phyloP scores from a whole-genome alignment of 2,797 vertebrate genomes.

The Phoxinus dragarum region DNA sequence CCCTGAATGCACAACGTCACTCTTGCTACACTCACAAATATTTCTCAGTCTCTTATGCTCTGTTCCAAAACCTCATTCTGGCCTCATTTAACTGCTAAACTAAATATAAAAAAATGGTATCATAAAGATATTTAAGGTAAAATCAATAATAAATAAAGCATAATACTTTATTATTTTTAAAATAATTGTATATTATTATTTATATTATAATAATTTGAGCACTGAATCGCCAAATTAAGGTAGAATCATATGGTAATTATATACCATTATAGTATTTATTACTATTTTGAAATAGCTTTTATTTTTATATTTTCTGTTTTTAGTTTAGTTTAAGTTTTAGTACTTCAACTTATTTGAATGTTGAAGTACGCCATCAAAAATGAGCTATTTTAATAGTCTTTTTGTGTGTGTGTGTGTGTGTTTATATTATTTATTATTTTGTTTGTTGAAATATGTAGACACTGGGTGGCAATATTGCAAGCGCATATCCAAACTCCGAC shows the following conservation, averaged over 20 bases:
- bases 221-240: neutral
- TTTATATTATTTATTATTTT: neutral
- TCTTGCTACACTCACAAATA: neutral
- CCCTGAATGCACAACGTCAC: neutral
- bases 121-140: too few species aligned
- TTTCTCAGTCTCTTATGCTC: too few species aligned
- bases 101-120: too few species aligned
- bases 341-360: neutral
- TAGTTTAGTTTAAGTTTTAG: neutral
- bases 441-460: slow-evolving; percentile 75
- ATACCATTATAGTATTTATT: too few species aligned
- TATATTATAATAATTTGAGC: too few species aligned
- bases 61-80: too few species aligned
- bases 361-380: neutral
- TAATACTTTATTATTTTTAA: too few species aligned
- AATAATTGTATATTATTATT: too few species aligned
- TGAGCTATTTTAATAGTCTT: neutral
- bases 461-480: slow-evolving; percentile 87
- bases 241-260: neutral
- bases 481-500: slow-evolving; percentile 86
- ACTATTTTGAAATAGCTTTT: too few species aligned
- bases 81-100: too few species aligned
- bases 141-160: too few species aligned
- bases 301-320: too few species aligned
- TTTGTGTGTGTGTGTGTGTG: neutral